Evolutionary conservation across 2,797 vertebrate genomes (phyloP), one percentile per base, ranked within the genome.

Genomic region (Karalla daura): DNA sequence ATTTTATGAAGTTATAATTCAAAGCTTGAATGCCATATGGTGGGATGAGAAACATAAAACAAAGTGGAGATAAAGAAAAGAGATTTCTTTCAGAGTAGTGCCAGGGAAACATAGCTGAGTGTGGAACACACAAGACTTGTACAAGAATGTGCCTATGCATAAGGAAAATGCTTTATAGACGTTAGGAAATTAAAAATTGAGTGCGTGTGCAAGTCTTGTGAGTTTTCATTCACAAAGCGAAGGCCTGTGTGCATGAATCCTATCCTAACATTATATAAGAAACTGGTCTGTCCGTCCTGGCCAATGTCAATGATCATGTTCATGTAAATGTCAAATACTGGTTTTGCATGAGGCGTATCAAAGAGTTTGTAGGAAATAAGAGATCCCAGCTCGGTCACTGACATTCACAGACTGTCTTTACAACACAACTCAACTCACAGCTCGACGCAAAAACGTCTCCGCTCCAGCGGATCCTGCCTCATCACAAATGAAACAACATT

Each of bases 401-500:
- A 36, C 28, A 71, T 83, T 76, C 18, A 30, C 44, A 11, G 24
- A 27, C 43, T 23, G 46, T 58, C 25, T 58, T 61, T 40, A 44
- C n/a, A 28, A 18, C 24, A 28, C 9, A 13, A 27, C 49, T 66
- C 20, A 52, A 60, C 54, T 65, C 15, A 46, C 18, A n/a, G n/a
- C n/a, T n/a, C 24, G 37, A n/a, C 2, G 40, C 49, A 35, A 30
- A 53, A 49, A 63, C 23, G 15, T 30, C 39, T 33, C 10, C 2
- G 2, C 70, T 54, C 27, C 18, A 39, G 36, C 37, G 41, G 27
- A 65, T 15, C 53, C 12, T 0, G 58, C 56, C 33, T 65, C 67
- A 54, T 61, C 50, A 50, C 56, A 79, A 66, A 59, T 52, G 36
- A 69, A 79, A 32, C 5, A 68, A 73, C 70, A 86, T 80, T 76